phyloP scores from a whole-genome alignment of 2,113 vertebrate genomes.

The Lasiurus borealis region DNA sequence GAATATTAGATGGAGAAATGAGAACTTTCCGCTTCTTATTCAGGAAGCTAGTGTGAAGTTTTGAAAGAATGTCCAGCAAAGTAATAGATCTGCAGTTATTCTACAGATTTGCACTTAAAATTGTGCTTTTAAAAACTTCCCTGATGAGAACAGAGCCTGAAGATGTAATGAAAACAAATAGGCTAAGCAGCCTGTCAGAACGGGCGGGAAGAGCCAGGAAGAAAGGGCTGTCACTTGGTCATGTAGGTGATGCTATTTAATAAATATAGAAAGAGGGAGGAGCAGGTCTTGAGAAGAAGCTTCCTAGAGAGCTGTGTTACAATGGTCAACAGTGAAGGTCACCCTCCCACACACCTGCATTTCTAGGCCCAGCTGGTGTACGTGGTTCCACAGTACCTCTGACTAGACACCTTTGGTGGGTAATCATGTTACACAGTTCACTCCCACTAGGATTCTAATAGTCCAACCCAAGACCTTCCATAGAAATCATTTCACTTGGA shows the following conservation, averaged over 20 bases:
- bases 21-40: neutral
- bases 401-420: neutral
- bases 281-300: neutral
- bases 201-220: neutral
- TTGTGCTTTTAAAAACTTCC: neutral
- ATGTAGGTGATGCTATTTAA: neutral
- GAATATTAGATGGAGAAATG: neutral
- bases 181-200: neutral
- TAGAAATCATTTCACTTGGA: neutral
- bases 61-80: conserved; percentile 11
- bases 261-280: neutral
- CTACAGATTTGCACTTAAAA: conserved; percentile 26
- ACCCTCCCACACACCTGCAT: neutral
- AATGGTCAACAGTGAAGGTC: neutral
- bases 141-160: neutral
- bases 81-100: neutral
- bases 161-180: conserved; percentile 24
- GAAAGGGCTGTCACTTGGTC: neutral
- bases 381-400: neutral
- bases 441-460: neutral
- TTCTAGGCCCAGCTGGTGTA: neutral
- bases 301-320: neutral
- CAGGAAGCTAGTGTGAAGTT: neutral
- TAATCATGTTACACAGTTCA: neutral
- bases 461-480: neutral